Evolutionary conservation across 2,888 invertebrate genomes (phyloP).

Genomic region (Sarcophaga subvicina): DNA sequence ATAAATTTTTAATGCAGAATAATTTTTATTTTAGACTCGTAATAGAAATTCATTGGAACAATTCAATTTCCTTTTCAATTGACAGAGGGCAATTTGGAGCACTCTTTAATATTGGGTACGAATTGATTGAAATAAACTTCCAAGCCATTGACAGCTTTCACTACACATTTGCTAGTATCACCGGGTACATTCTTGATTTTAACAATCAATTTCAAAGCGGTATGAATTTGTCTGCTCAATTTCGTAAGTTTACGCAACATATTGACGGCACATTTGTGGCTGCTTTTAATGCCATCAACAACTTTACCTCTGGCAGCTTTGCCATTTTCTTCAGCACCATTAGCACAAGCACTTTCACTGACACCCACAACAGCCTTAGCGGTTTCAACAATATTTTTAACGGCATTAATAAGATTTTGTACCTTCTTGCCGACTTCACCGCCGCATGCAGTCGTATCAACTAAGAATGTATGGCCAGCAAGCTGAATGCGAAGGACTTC

Average conservation of each 20-base stretch:
- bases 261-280: slow-evolving; percentile 67
- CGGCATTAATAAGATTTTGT: slow-evolving; percentile 73
- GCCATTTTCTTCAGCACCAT: slow-evolving; percentile 27
- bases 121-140: slow-evolving; percentile 57
- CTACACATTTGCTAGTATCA: slow-evolving; percentile 47
- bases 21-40: too few relatives aligned
- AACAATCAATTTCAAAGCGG: slow-evolving; percentile 68
- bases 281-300: slow-evolving; percentile 26
- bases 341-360: slow-evolving; percentile 71
- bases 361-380: slow-evolving; percentile 71
- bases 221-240: slow-evolving; percentile 69
- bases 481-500: slow-evolving; percentile 71
- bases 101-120: slow-evolving; percentile 50
- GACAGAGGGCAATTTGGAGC: slow-evolving; percentile 58
- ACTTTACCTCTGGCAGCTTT: background rate
- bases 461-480: slow-evolving; percentile 70
- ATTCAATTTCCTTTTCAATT: background rate
- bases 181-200: slow-evolving; percentile 71
- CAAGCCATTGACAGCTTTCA: slow-evolving; percentile 41
- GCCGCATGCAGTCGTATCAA: slow-evolving; percentile 71
- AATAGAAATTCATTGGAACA: too few relatives aligned
- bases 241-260: slow-evolving; percentile 63
- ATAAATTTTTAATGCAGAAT: too few relatives aligned
- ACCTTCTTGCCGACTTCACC: slow-evolving; percentile 70
- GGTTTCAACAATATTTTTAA: slow-evolving; percentile 71